These are phyloP conservation scores for Heliconius hewitsoni DNA, from an alignment of 1,140 invertebrate species.

Conservation along the genomic window DNA sequence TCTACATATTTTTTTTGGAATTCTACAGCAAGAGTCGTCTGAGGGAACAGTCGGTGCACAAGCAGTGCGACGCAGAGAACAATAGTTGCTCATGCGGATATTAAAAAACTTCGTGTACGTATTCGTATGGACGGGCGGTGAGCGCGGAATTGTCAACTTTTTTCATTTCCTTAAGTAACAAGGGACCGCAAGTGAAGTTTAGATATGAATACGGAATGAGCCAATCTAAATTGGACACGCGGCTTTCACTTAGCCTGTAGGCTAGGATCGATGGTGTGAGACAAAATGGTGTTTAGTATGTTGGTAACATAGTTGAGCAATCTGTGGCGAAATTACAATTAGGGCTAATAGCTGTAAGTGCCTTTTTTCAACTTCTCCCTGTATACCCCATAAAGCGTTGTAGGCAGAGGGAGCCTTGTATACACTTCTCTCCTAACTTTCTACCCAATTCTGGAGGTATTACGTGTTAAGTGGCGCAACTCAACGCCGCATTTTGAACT, in stretches of 20 bases:
- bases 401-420: no score
- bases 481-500: no score
- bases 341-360: no score
- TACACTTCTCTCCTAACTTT: no score
- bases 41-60: constrained; percentile 4
- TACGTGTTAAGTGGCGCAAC: no score
- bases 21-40: neutral
- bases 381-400: no score
- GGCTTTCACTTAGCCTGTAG: constrained; percentile 1
- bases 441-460: no score
- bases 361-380: no score
- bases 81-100: constrained; percentile 33
- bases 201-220: constrained; percentile 32
- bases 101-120: constrained; percentile 34
- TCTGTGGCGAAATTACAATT: neutral
- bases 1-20: neutral
- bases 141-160: constrained; percentile 37
- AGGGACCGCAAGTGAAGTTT: constrained; percentile 29
- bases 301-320: neutral
- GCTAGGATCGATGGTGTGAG: neutral
- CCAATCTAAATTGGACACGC: constrained; percentile 18
- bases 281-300: neutral
- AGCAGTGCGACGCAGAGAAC: constrained; percentile 26
- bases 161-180: constrained; percentile 40
- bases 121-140: constrained; percentile 25